Percentiles rank a stretch among this genome's conserved stretches.
phyloP scores from a whole-genome alignment of 2,113 vertebrate species.

The Carassius gibelio region DNA sequence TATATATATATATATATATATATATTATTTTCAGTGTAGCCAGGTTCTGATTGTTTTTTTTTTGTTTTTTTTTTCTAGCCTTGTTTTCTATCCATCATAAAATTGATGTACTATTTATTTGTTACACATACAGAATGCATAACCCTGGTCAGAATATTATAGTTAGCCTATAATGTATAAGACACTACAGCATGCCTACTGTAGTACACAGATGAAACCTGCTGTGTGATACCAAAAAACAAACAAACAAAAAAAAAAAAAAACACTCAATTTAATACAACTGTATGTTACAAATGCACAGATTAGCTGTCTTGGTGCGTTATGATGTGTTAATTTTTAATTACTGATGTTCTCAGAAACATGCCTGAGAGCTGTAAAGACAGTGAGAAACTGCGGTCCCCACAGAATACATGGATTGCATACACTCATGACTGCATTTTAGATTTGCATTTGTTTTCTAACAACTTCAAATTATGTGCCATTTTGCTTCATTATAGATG shows the following conservation, averaged over 20 bases:
- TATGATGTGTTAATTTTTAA: conserved; percentile 43
- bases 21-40: too few species aligned
- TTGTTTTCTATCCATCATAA: too few species aligned
- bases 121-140: not conserved
- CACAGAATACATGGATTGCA: conserved; percentile 26
- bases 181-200: conserved; percentile 1
- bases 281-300: conserved; percentile 3
- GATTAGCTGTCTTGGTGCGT: conserved; percentile 26
- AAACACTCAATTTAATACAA: not conserved
- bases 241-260: too few species aligned
- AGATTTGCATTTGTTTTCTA: conserved; percentile 59
- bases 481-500: conserved; percentile 64
- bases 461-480: conserved; percentile 58
- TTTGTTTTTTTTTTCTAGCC: too few species aligned
- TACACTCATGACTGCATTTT: conserved; percentile 58
- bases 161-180: not conserved
- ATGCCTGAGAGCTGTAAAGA: conserved; percentile 28
- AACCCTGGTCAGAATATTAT: not conserved
- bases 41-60: too few species aligned
- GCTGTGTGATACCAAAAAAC: too few species aligned
- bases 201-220: not conserved
- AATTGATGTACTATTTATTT: not conserved
- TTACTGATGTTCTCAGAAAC: conserved; percentile 36
- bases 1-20: too few species aligned
- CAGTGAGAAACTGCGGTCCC: not conserved